Evolutionary conservation across 2,888 invertebrate species (phyloP), one percentile per base, ranked within the genome.

Genomic region (Agonopterix heracliana): DNA sequence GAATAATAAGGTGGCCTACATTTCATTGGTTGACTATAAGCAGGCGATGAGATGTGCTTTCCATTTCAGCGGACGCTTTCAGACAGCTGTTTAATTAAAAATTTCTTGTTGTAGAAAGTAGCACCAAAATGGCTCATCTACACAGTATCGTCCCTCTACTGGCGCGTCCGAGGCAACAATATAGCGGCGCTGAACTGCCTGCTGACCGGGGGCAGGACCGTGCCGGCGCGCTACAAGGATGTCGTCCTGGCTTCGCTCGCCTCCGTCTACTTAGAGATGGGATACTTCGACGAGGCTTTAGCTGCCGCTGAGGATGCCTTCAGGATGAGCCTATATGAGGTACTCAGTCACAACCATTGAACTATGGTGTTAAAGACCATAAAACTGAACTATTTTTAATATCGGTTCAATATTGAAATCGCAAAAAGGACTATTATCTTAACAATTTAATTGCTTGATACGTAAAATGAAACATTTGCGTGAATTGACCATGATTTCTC

Each of bases 101-200:
- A 43, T 1, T 9, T 46, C 50, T 48, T 50, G 34, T 66, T 63
- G 3, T 76, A 95, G 94, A 91, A 91, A 76, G 79, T 92, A 46
- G 94, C 93, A 0, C 93, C 95, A 0, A 89, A 90, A 54, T 96
- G 95, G 95, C 79, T 94, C 7, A 71, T 94, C 13, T 91, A 92
- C 60, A 93, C 93, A 9, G 70, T 95, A 41, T 93, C 95, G 0
- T 94, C 93, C 0, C 77, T 95, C 12, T 95, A 95, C 74, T 96
- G 95, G 95, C 90, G 95, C 8, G 91, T 93, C 1, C 89, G 92
- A 3, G 92, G 92, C 5, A 93, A 94, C 66, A 89, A 90, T 35
- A 85, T 87, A 44, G 92, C 93, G 66, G 93, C 93, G 0, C 74
- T 94, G 7, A 92, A 92, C 60, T 96, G 95, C 71, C 85, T 94